These are phyloP conservation scores for Typhlichthys subterraneus DNA, from an alignment of 2,797 vertebrate species.

Conservation along the genomic window DNA sequence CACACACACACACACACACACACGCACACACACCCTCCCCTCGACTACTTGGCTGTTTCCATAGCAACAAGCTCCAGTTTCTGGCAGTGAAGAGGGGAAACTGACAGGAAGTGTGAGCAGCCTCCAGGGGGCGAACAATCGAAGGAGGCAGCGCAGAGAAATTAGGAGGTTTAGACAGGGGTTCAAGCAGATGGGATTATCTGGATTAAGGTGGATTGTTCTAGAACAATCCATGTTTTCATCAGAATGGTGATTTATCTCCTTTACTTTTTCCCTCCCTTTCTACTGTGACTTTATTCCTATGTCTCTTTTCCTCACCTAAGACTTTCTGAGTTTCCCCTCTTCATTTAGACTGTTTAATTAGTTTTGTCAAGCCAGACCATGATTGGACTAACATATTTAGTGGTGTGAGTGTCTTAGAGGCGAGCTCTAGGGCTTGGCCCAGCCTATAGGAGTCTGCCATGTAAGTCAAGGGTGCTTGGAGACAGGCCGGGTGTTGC, in stretches of 20 bases:
- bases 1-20: background rate
- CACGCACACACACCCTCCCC: constrained; percentile 8
- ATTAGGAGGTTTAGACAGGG: constrained; percentile 24
- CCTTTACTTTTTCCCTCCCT: background rate
- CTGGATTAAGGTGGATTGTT: background rate
- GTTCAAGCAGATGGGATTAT: constrained; percentile 1
- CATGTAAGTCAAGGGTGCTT: constrained; percentile 59
- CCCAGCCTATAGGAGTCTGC: constrained; percentile 35
- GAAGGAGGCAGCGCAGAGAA: constrained; percentile 2
- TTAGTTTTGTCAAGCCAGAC: constrained; percentile 36
- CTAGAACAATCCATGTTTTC: constrained; percentile 6
- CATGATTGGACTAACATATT: constrained; percentile 47
- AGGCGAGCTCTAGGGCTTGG: constrained; percentile 15
- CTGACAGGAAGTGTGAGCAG: constrained; percentile 76
- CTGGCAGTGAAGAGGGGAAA: constrained; percentile 77
- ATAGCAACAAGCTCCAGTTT: constrained; percentile 82
- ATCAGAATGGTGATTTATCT: constrained; percentile 7
- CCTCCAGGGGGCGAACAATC: constrained; percentile 59
- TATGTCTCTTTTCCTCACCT: constrained; percentile 8
- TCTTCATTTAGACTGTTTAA: constrained; percentile 40
- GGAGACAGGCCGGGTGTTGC: constrained; percentile 47
- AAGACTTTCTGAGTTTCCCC: constrained; percentile 7
- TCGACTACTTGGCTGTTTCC: constrained; percentile 76
- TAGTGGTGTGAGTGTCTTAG: constrained; percentile 53
- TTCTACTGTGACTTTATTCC: no score